A percentile compares a stretch with the other conserved stretches of the same genome.
phyloP scores from a whole-genome alignment of 53 echinoderm and acorn worm genomes.

The Stichopus horrens region DNA sequence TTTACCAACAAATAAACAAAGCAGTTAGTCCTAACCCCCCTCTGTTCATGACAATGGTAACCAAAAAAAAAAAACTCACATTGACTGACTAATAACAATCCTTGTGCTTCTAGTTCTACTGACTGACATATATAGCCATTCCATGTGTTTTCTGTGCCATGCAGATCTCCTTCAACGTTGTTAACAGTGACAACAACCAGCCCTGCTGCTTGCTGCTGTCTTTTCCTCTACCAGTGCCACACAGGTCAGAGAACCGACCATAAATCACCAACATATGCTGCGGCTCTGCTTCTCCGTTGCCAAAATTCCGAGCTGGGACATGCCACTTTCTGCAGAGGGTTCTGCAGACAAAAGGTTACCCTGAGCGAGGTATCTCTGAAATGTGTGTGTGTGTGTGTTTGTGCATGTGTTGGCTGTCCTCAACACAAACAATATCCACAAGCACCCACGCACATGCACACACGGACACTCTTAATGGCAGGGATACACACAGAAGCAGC shows the following conservation, averaged over 20 bases:
- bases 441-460: background rate
- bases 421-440: background rate
- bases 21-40: background rate
- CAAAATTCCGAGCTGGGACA: slow-evolving; percentile 46
- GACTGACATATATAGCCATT: background rate
- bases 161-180: background rate
- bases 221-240: background rate
- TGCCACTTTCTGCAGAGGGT: slow-evolving; percentile 43
- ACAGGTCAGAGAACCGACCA: slow-evolving; percentile 37
- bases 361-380: slow-evolving; percentile 15
- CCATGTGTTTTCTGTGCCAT: background rate
- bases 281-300: slow-evolving; percentile 12
- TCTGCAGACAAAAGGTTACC: slow-evolving; percentile 3
- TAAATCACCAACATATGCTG: slow-evolving; percentile 43
- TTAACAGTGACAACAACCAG: background rate
- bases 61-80: background rate
- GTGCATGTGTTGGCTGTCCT: background rate
- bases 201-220: background rate
- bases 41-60: background rate
- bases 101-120: background rate
- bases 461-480: background rate
- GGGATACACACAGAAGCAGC: too few relatives aligned
- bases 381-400: slow-evolving; percentile 5
- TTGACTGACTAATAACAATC: background rate
- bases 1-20: background rate